Evolutionary conservation across 2,113 vertebrate species (phyloP).

Genomic region (Neogobius melanostomus): DNA sequence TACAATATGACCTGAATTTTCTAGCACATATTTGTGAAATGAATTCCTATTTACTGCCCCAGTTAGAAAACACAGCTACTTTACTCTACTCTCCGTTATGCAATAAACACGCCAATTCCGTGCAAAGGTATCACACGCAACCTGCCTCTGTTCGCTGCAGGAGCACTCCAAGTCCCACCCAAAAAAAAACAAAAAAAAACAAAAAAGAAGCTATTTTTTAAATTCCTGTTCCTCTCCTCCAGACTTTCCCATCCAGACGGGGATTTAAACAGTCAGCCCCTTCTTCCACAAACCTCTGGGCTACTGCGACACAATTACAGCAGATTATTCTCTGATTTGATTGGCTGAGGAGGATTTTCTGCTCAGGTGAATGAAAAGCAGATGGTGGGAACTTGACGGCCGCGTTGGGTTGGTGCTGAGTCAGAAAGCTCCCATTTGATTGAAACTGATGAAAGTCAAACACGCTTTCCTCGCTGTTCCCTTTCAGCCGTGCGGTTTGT

Average conservation of each 20-base stretch:
- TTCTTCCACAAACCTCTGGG: slow-evolving; percentile 47
- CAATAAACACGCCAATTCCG: slow-evolving; percentile 3
- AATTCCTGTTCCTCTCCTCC: slow-evolving; percentile 19
- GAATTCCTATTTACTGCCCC: no score
- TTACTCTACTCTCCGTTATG: neutral
- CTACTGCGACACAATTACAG: slow-evolving; percentile 31
- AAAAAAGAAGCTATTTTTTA: slow-evolving; percentile 14
- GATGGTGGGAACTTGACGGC: slow-evolving; percentile 50
- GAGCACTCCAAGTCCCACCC: slow-evolving; percentile 1
- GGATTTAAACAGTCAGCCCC: slow-evolving; percentile 34
- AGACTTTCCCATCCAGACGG: slow-evolving; percentile 39
- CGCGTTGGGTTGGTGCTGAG: slow-evolving; percentile 45
- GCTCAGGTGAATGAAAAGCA: slow-evolving; percentile 63
- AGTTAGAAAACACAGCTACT: neutral
- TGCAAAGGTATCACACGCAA: slow-evolving; percentile 25
- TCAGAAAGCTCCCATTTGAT: slow-evolving; percentile 51
- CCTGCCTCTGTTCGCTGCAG: neutral
- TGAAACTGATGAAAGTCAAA: slow-evolving; percentile 53
- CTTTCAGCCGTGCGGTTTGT: neutral
- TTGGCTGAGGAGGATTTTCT: slow-evolving; percentile 59
- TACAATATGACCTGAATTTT: no score
- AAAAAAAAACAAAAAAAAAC: no score
- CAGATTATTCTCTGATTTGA: slow-evolving; percentile 54
- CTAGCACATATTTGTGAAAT: neutral
- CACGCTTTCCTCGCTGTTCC: slow-evolving; percentile 16